Evolutionary conservation across 2,888 invertebrate species (phyloP), one percentile per base, ranked within the genome.

Genomic region (Chymomyza procnemis): DNA sequence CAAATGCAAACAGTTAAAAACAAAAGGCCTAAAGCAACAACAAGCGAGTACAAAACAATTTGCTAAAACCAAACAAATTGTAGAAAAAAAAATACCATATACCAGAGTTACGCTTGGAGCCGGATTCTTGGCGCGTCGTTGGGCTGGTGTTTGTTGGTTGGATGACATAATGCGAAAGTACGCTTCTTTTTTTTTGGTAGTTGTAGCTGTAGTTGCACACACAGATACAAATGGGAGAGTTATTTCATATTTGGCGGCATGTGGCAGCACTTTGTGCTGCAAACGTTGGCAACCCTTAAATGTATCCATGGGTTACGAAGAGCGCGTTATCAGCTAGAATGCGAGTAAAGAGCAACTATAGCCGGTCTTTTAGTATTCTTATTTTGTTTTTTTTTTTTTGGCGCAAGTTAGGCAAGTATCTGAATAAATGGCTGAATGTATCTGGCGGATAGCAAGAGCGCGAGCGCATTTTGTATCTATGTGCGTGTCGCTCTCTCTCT

Each of bases 111-210:
- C 12, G 34, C 34, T 41, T 12, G 34, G 34, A 41, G 34, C 9
- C 34, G 12, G 12, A 41, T 41, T 41, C 34, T 41, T 41, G 12
- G 34, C 12, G 34, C 3, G 12, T 9, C 12, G 34, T 9, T 12
- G 12, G 12, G 9, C 34, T 48, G 46, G 26, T 55, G 56, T 56
- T 56, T 48, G 30, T 56, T 48, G 30, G 30, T 46, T 58, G 67
- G 82, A 83, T 83, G 83, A 83, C 86, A 83, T 81, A 86, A 83
- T 85, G 74, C 73, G 9, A 54, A 54, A 21, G 19, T 14, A 54
- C 54, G 54, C 54, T 21, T 14, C 4, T 26, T 26, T n/a, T n/a
- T n/a, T n/a, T n/a, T n/a, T n/a, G n/a, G 26, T 26, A 26, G 26
- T 26, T 26, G 16, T n/a, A 56, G 34, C 12, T 41, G 34, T 41